Percentiles rank a stretch among this genome's conserved stretches.
These are phyloP conservation scores for Bhutanitis thaidina DNA, from an alignment of 2,888 invertebrate genomes.

Conservation along the genomic window DNA sequence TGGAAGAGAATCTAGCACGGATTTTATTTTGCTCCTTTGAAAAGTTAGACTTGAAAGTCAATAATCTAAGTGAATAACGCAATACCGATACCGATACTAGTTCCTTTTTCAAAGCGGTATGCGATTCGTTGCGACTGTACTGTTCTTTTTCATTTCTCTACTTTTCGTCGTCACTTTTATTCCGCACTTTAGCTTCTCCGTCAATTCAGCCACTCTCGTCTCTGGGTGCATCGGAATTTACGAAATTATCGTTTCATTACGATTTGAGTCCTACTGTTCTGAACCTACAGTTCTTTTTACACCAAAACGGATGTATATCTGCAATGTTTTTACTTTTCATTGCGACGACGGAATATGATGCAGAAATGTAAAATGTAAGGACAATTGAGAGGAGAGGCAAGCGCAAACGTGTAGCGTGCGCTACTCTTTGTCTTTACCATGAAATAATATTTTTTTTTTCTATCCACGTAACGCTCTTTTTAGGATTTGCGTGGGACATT, in stretches of 20 bases:
- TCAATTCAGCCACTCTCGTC: conserved; percentile 72
- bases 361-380: conserved; percentile 75
- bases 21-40: not conserved
- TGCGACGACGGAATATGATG: conserved; percentile 72
- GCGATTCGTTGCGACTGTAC: conserved; percentile 27
- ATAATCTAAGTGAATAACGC: not conserved
- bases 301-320: conserved; percentile 25
- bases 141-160: conserved; percentile 35
- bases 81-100: not conserved
- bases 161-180: conserved; percentile 69
- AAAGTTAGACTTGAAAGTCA: not conserved
- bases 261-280: not conserved
- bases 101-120: not conserved
- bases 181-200: conserved; percentile 72
- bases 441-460: conserved; percentile 41
- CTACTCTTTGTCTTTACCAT: conserved; percentile 47
- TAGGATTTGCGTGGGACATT: conserved; percentile 33
- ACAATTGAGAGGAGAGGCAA: conserved; percentile 66
- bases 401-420: conserved; percentile 56
- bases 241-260: conserved; percentile 13
- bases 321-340: conserved; percentile 75
- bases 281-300: not conserved
- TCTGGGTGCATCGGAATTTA: conserved; percentile 68
- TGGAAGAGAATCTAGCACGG: too few species aligned
- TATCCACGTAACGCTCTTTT: conserved; percentile 43